A percentile compares a stretch with the other conserved stretches of the same genome.
phyloP scores from a whole-genome alignment of 1,140 invertebrate genomes.

The Plectrocnemia conspersa region DNA sequence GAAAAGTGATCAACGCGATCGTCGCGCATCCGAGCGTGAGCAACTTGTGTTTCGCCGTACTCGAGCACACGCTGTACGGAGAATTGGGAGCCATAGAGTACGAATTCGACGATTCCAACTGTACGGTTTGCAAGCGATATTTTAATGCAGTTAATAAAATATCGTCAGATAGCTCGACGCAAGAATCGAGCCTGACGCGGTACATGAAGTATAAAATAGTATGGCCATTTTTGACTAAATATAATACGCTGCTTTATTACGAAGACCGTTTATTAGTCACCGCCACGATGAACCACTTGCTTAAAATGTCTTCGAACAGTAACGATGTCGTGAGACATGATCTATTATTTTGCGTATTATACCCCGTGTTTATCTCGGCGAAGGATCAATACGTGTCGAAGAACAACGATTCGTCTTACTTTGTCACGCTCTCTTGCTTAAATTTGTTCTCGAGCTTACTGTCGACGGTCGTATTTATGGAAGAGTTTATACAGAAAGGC shows the following conservation, averaged over 20 bases:
- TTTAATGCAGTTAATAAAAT: constrained; percentile 33
- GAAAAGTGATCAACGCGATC: constrained; percentile 44
- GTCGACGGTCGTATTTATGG: constrained; percentile 52
- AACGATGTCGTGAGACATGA: constrained; percentile 53
- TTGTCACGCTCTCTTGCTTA: constrained; percentile 57
- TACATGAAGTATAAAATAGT: constrained; percentile 44
- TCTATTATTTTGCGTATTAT: constrained; percentile 56
- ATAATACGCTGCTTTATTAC: constrained; percentile 52
- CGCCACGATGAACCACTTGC: constrained; percentile 54
- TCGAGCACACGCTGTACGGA: constrained; percentile 57
- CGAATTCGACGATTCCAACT: constrained; percentile 39
- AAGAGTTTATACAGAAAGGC: constrained; percentile 55
- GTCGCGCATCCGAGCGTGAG: constrained; percentile 40
- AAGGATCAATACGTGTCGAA: constrained; percentile 49
- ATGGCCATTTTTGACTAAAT: constrained; percentile 58
- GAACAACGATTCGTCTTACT: constrained; percentile 50
- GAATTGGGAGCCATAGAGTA: constrained; percentile 50
- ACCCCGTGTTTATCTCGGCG: constrained; percentile 56
- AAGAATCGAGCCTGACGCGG: constrained; percentile 25
- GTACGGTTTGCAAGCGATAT: constrained; percentile 44
- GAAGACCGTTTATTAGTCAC: constrained; percentile 55
- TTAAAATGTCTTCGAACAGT: constrained; percentile 54
- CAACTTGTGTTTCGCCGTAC: constrained; percentile 42
- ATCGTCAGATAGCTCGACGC: neutral
- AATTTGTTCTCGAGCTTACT: constrained; percentile 58